Conservation (phyloP, 2,888 invertebrate species). For the Temnothorax ravouxi region DNA sequence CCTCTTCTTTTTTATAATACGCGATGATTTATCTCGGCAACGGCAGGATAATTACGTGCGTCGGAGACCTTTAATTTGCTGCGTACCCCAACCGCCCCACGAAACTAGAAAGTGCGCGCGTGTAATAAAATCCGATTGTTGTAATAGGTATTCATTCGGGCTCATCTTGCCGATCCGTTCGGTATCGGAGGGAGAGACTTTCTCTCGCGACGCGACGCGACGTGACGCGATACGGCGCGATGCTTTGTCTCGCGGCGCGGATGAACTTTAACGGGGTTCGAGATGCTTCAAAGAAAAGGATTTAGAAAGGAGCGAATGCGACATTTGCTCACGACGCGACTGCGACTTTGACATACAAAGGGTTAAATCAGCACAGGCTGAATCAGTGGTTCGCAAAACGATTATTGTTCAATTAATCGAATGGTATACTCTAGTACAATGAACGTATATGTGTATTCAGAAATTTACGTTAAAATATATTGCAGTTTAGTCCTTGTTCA, state of each 20-base stretch:
- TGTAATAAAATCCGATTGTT: constrained; percentile 45
- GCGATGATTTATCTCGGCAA: constrained; percentile 47
- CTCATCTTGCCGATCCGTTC: constrained; percentile 36
- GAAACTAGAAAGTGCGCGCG: constrained; percentile 50
- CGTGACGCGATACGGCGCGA: constrained; percentile 1
- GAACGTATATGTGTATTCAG: background rate
- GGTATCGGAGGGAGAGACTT: constrained; percentile 26
- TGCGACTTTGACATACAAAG: background rate
- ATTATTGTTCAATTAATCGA: background rate
- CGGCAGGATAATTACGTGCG: constrained; percentile 44
- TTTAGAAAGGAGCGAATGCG: constrained; percentile 19
- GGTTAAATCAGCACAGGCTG: background rate
- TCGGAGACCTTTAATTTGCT: constrained; percentile 49
- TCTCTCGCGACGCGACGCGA: constrained; percentile 31
- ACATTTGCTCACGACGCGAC: constrained; percentile 22
- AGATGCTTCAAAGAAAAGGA: background rate
- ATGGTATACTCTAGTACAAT: background rate
- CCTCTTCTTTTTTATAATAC: constrained; percentile 1
- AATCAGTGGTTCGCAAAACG: background rate
- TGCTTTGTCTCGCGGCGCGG: constrained; percentile 29
- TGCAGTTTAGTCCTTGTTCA: background rate
- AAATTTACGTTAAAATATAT: constrained; percentile 1
- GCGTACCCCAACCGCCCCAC: background rate
- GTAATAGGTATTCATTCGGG: constrained; percentile 5
- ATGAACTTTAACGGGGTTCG: constrained; percentile 31